Base-by-base conservation (phyloP, 2,888 invertebrate genomes). In the Tachina grossa region DNA sequence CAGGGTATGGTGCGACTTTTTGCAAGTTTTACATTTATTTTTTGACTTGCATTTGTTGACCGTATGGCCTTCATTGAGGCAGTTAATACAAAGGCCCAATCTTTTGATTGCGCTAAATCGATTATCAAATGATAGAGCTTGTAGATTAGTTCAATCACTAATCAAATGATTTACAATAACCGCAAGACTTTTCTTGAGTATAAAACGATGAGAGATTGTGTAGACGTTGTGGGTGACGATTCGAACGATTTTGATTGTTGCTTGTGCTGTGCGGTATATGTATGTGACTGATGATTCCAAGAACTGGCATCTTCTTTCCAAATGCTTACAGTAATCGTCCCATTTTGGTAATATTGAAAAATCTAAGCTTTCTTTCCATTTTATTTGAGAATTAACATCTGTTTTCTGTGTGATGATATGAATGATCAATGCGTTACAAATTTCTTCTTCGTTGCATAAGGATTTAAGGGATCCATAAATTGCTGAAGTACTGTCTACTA, bases 331-430 rank as follows among this genome's bases (percentile, higher is more conserved):
- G 22, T 59, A 87, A 5, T 74, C 77, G 11, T 19, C 49, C 83
- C 81, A 85, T 11, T 66, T 72, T n/a, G 80, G 83, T 39, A 84
- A 19, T 22, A 31, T 75, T 0, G 13, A 53, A 49, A 75, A 87
- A 41, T 87, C 82, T 16, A 85, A 63, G 2, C 61, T 65, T 51
- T 83, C 72, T 16, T 83, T 83, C 80, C 84, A 87, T 45, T 84
- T 84, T 11, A 55, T 68, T 65, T 84, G 55, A 39, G 84, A 81
- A 2, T 57, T 59, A 13, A 22, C 22, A 22, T 22, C n/a, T n/a
- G n/a, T n/a, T n/a, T n/a, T n/a, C n/a, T n/a, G n/a, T n/a, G n/a
- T n/a, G n/a, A n/a, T n/a, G 22, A 22, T 22, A 22, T 22, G 22
- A 22, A 22, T 22, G 22, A 22, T 22, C 22, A 22, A 22, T 22